Percentiles rank a stretch among this genome's conserved stretches.
Evolutionary conservation across 1,140 invertebrate genomes (phyloP).

Genomic region (Phthorimaea operculella): DNA sequence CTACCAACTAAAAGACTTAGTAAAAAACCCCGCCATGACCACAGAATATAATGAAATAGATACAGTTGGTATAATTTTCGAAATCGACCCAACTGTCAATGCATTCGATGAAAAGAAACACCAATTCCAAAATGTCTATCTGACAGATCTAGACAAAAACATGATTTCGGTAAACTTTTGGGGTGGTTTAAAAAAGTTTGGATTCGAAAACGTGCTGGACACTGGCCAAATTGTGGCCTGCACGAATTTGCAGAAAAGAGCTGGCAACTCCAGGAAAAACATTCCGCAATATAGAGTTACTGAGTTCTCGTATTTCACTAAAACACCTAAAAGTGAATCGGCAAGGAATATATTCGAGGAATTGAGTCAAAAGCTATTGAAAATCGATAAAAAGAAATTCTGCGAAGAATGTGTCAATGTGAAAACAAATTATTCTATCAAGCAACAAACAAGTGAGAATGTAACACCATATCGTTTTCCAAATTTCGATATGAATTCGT

Average conservation of each 20-base stretch:
- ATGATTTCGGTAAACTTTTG: conserved; percentile 73
- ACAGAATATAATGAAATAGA: conserved; percentile 56
- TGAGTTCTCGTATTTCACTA: conserved; percentile 51
- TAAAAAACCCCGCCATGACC: conserved; percentile 26
- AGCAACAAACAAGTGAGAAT: conserved; percentile 27
- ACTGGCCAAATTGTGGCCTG: conserved; percentile 70
- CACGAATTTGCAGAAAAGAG: conserved; percentile 71
- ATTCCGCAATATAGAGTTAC: conserved; percentile 50
- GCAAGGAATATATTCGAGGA: conserved; percentile 28
- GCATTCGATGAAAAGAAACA: conserved; percentile 36
- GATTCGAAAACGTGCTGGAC: conserved; percentile 70
- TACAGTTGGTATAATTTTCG: conserved; percentile 41
- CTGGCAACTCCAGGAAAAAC: conserved; percentile 45
- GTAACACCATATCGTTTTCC: conserved; percentile 40
- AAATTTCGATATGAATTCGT: conserved; percentile 34
- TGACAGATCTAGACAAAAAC: conserved; percentile 61
- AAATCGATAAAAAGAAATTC: conserved; percentile 37
- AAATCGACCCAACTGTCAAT: conserved; percentile 37
- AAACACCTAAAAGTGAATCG: conserved; percentile 40
- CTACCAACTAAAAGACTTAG: conserved; percentile 36
- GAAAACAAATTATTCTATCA: conserved; percentile 36
- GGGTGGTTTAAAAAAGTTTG: conserved; percentile 70
- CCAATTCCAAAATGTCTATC: conserved; percentile 60
- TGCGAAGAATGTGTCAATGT: conserved; percentile 34
- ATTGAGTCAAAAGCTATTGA: conserved; percentile 25